Conservation (phyloP, 2,113 vertebrate genomes). For the Tor tambroides region DNA sequence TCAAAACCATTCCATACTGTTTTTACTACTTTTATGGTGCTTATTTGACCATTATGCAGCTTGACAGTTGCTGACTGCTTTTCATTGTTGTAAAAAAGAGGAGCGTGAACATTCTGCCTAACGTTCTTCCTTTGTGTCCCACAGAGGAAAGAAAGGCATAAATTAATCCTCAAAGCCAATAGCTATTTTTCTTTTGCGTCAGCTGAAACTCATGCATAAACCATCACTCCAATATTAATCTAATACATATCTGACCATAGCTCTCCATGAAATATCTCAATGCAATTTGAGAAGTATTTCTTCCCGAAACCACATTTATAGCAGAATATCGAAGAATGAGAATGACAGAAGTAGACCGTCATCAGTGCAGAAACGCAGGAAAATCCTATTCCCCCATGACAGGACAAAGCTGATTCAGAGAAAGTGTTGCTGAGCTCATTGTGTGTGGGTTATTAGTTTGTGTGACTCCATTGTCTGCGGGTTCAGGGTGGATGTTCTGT, state of each 20-base stretch:
- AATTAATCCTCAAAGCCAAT: slow-evolving; percentile 12
- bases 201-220: slow-evolving; percentile 21
- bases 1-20: neutral
- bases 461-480: slow-evolving; percentile 28
- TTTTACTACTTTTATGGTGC: neutral
- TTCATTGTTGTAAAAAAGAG: neutral
- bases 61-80: neutral
- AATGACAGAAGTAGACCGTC: slow-evolving; percentile 18
- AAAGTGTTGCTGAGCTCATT: slow-evolving; percentile 36
- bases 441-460: slow-evolving; percentile 26
- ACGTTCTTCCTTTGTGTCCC: neutral
- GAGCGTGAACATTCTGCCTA: neutral
- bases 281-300: neutral
- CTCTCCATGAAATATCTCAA: neutral
- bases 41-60: neutral
- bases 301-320: neutral
- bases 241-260: neutral
- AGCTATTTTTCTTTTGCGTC: neutral
- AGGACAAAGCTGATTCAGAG: slow-evolving; percentile 24
- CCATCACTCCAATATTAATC: neutral
- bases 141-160: neutral
- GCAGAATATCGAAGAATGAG: slow-evolving; percentile 3
- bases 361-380: neutral
- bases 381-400: slow-evolving; percentile 15
- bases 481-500: slow-evolving; percentile 28